Conservation (phyloP, 2,888 invertebrate genomes). For the Metallyticus violacea region DNA sequence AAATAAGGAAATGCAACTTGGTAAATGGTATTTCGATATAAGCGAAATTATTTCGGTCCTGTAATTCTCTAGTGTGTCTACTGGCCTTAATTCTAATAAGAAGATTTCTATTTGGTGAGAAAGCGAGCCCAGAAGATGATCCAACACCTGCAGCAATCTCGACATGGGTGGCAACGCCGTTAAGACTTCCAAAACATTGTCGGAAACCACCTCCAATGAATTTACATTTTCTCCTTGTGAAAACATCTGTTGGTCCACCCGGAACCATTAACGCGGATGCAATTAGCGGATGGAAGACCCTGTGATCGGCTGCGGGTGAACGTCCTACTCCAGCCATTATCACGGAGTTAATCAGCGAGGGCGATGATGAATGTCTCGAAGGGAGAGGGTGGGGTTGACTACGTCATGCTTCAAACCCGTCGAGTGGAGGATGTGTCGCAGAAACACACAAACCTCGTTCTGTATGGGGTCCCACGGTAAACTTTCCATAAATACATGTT, state of each 20-base stretch:
- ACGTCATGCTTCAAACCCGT: neutral
- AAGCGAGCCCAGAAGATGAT: neutral
- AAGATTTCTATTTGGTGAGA: neutral
- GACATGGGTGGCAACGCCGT: neutral
- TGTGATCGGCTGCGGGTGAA: neutral
- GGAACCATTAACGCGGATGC: neutral
- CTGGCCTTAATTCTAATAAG: neutral
- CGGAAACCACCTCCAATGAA: neutral
- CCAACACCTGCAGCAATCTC: too few relatives aligned
- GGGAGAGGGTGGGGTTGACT: too few relatives aligned
- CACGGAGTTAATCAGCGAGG: neutral
- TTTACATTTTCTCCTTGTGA: neutral
- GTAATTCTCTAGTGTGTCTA: neutral
- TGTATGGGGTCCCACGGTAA: neutral
- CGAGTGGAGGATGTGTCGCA: too few relatives aligned
- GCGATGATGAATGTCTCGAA: neutral
- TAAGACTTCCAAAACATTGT: too few relatives aligned
- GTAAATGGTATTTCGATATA: too few relatives aligned
- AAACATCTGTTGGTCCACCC: neutral
- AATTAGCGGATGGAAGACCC: neutral
- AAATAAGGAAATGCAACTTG: too few relatives aligned
- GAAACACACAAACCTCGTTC: neutral
- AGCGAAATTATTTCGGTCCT: too few relatives aligned
- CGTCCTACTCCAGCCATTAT: neutral
- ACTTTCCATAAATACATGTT: neutral